phyloP scores from a whole-genome alignment of 2,113 vertebrate genomes.

The Dasypus novemcinctus region DNA sequence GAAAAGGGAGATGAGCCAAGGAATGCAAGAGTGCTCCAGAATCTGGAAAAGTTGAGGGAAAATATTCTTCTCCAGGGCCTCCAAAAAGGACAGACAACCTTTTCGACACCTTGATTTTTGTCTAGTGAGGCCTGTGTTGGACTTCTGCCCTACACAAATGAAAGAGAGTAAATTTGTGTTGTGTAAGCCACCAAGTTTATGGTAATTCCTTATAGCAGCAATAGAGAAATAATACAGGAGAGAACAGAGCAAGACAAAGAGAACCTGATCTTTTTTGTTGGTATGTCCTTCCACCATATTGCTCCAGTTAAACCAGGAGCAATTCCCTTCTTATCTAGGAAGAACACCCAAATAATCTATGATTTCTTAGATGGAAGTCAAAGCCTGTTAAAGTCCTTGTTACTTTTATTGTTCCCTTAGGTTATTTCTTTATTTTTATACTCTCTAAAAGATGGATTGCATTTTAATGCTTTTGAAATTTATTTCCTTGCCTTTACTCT shows the following conservation, averaged over 20 bases:
- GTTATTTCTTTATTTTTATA: neutral
- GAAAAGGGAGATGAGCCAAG: no score
- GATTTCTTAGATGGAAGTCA: neutral
- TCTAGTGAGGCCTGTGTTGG: neutral
- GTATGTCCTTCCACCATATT: neutral
- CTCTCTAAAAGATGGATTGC: neutral
- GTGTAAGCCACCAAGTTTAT: no score
- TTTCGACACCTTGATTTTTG: neutral
- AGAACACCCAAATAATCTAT: neutral
- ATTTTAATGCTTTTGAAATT: constrained; percentile 25
- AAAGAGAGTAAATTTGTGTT: no score
- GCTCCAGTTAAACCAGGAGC: neutral
- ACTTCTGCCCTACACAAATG: neutral
- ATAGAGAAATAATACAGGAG: neutral
- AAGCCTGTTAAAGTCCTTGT: neutral
- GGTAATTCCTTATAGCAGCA: no score
- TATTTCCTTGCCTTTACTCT: neutral
- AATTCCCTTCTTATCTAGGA: neutral
- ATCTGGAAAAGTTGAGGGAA: no score
- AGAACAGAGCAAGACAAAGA: neutral
- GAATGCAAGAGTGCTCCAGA: no score
- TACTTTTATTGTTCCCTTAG: neutral
- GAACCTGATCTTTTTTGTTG: neutral
- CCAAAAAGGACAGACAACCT: neutral
- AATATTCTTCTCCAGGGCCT: neutral